Base-by-base conservation (phyloP, 2,113 vertebrate genomes). In the Dolichallabes microphthalmus region DNA sequence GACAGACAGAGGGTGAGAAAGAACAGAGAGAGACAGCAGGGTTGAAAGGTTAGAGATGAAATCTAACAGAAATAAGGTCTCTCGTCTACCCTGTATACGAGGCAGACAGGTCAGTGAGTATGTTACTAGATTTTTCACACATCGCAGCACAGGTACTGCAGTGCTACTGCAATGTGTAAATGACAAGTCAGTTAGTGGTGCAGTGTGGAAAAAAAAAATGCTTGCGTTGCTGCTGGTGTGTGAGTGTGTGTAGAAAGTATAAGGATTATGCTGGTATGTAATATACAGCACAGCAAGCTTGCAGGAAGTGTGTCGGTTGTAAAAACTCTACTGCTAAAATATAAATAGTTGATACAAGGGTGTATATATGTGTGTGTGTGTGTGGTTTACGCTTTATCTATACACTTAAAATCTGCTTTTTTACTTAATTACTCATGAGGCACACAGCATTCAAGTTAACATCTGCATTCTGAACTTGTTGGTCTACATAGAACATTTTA, bases 1-100 rank as follows among this genome's bases (percentile, higher is more conserved):
- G 84, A 90, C 61, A 84, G 57, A 88, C 82, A 86, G 81, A 86
- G 60, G 90, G 74, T n/a, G 71, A 63, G 74, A 75, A 25, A 73
- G 30, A 69, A 53, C 13, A 86, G 57, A n/a, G 53, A 69, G 55
- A 61, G 63, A 30, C 73, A 68, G 61, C 58, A 85, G 61, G 73
- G 83, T 58, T 79, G 83, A 79, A 79, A 57, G 75, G 76, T 80
- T 71, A 85, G 55, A 80, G 71, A 82, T 76, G 80, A 82, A 58
- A 82, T 75, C 78, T 13, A 82, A 81, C 35, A 74, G 77, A 27
- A 61, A 80, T 74, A 80, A 73, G 45, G 52, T 81, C 77, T 52
- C 77, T 74, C n/a, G 55, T 61, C 39, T 84, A 15, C 19, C 19
- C 19, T 81, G 55, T 74, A 22, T 50, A 80, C 45, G n/a, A 86